Percentiles rank a stretch among this genome's conserved stretches.
phyloP scores from a whole-genome alignment of 2,113 vertebrate species.

The Xenopus borealis region DNA sequence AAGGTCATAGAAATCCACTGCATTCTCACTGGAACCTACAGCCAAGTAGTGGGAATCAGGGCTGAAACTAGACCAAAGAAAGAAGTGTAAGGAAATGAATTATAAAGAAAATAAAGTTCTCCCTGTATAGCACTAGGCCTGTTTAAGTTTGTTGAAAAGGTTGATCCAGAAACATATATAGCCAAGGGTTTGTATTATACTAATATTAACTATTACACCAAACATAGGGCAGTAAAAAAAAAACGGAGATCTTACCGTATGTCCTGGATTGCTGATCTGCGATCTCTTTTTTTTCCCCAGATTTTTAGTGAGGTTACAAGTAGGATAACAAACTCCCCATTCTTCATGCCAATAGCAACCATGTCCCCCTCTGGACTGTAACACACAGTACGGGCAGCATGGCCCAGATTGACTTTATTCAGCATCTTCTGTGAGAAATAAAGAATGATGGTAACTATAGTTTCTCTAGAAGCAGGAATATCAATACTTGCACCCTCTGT shows the following conservation, averaged over 20 bases:
- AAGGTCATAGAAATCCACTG: constrained; percentile 94
- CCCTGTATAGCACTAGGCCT: too few relatives aligned
- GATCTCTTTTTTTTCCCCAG: constrained; percentile 95
- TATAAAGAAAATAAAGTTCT: too few relatives aligned
- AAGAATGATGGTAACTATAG: constrained; percentile 9
- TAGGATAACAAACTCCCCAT: constrained; percentile 95
- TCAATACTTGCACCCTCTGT: too few relatives aligned
- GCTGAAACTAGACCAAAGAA: constrained; percentile 75
- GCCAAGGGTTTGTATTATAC: too few relatives aligned
- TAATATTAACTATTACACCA: too few relatives aligned
- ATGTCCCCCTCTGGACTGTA: constrained; percentile 95
- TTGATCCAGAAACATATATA: too few relatives aligned
- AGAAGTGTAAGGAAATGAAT: not conserved
- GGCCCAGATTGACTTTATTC: constrained; percentile 93
- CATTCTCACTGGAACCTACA: constrained; percentile 90
- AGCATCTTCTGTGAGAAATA: constrained; percentile 86
- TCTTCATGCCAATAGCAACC: constrained; percentile 97
- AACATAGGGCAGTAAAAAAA: too few relatives aligned
- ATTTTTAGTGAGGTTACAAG: constrained; percentile 91
- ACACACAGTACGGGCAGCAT: constrained; percentile 83
- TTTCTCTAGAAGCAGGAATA: too few relatives aligned
- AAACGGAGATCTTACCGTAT: constrained; percentile 73
- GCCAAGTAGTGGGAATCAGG: constrained; percentile 88
- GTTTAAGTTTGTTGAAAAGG: too few relatives aligned
- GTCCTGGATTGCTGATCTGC: constrained; percentile 87